Evolutionary conservation across 2,113 vertebrate genomes (phyloP), one percentile per base, ranked within the genome.

Genomic region (Rutilus rutilus): DNA sequence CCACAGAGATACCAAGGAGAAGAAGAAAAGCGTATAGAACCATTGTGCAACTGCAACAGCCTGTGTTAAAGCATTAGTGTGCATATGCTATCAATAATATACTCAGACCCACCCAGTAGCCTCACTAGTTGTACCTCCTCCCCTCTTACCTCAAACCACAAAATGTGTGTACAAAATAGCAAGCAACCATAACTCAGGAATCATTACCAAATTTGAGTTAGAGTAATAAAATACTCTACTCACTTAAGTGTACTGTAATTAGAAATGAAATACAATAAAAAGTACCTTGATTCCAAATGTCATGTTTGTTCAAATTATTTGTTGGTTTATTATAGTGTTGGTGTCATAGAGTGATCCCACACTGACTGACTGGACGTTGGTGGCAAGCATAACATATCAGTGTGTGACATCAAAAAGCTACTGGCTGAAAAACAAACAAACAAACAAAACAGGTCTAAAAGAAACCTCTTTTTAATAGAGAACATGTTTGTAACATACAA

Each of bases 1-100:
- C 73, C 21, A 81, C 39, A 39, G 69, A 57, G 67, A 85, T 25
- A 45, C 5, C 27, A 54, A 80, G 27, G 25, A 82, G 59, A 10
- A 84, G 65, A n/a, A 87, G 74, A 15, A 27, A 23, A 17, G 52
- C 1, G 45, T 19, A n/a, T 19, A 36, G 54, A 30, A 60, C 42
- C 76, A 80, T 82, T 42, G 25, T 65, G n/a, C 25, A 52, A 19
- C 25, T 33, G 30, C 30, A 33, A 33, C 42, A 47, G 57, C 10
- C 27, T 23, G 4, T 7, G 25, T 23, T 59, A 2, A 59, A 36
- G 14, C 57, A 17, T 25, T 14, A 8, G 6, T 30, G 23, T 6
- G n/a, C 3, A 80, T 27, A 27, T 42, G 21, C 33, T 60, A 21
- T 8, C 11, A 64, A 42, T 17, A 50, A 4, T 52, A 19, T 39